These are phyloP conservation scores for Microcebus tavaratra DNA, from an alignment of 2,113 vertebrate genomes.

Conservation along the genomic window DNA sequence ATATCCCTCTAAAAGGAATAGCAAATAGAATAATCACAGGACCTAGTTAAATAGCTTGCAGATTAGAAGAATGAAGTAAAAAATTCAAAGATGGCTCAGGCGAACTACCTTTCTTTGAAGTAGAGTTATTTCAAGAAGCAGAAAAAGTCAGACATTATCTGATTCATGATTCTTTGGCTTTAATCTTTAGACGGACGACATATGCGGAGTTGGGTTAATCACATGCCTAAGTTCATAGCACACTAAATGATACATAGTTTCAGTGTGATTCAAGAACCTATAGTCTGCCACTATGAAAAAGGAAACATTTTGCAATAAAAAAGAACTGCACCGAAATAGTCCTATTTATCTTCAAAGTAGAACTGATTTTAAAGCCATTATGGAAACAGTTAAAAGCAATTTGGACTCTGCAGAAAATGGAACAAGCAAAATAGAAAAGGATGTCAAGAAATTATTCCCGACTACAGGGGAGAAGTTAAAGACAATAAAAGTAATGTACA, in stretches of 20 bases:
- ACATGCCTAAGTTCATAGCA: background rate
- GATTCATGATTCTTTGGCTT: background rate
- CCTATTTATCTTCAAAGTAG: background rate
- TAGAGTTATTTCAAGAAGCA: background rate
- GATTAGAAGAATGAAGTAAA: background rate
- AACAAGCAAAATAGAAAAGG: background rate
- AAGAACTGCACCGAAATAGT: background rate
- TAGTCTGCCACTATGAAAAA: background rate
- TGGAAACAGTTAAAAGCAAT: background rate
- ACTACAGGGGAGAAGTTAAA: background rate
- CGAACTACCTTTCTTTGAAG: background rate
- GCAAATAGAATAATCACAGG: background rate
- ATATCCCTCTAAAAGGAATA: background rate
- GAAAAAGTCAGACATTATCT: background rate
- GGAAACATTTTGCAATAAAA: background rate
- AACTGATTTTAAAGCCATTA: background rate
- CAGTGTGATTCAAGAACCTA: background rate
- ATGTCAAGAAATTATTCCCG: background rate
- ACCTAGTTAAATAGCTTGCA: background rate
- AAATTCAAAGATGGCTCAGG: background rate
- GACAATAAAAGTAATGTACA: background rate
- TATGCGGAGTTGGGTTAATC: background rate
- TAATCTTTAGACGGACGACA: slow-evolving; percentile 4
- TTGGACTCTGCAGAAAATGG: background rate
- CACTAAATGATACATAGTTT: background rate